phyloP scores from a whole-genome alignment of 2,888 invertebrate genomes.

The Phyllotreta striolata region DNA sequence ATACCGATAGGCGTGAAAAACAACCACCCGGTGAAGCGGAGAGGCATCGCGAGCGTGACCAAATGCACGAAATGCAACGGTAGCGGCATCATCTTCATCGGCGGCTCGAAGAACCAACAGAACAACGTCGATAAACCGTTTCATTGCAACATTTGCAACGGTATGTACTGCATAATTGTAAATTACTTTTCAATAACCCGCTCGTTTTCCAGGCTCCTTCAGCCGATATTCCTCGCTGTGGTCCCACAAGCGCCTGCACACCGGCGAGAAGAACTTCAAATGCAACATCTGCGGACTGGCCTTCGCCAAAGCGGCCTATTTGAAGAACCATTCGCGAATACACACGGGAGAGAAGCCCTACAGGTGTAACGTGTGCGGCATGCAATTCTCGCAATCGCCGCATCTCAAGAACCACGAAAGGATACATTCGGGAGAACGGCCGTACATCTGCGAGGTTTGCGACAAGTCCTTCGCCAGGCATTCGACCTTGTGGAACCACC shows the following conservation, averaged over 20 bases:
- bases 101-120: conserved; percentile 70
- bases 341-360: conserved; percentile 76
- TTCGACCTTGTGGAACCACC: conserved; percentile 88
- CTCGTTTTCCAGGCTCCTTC: conserved; percentile 65
- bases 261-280: conserved; percentile 85
- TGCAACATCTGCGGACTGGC: conserved; percentile 88
- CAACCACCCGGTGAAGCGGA: conserved; percentile 81
- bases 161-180: conserved; percentile 48
- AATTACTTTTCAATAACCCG: background rate
- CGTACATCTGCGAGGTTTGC: conserved; percentile 88
- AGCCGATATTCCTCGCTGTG: conserved; percentile 87
- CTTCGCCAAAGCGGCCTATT: conserved; percentile 89
- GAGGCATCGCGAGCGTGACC: conserved; percentile 82
- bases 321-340: conserved; percentile 88
- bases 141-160: conserved; percentile 88
- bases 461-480: conserved; percentile 89
- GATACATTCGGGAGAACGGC: conserved; percentile 87
- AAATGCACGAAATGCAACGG: conserved; percentile 92
- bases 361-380: conserved; percentile 82
- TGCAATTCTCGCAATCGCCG: conserved; percentile 90
- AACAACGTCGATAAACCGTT: conserved; percentile 80
- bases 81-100: conserved; percentile 84
- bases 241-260: conserved; percentile 89
- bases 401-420: conserved; percentile 89
- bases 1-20: conserved; percentile 62